Base-by-base conservation (phyloP, 2,797 vertebrate species). In the Hypotaenidia okinawae region DNA sequence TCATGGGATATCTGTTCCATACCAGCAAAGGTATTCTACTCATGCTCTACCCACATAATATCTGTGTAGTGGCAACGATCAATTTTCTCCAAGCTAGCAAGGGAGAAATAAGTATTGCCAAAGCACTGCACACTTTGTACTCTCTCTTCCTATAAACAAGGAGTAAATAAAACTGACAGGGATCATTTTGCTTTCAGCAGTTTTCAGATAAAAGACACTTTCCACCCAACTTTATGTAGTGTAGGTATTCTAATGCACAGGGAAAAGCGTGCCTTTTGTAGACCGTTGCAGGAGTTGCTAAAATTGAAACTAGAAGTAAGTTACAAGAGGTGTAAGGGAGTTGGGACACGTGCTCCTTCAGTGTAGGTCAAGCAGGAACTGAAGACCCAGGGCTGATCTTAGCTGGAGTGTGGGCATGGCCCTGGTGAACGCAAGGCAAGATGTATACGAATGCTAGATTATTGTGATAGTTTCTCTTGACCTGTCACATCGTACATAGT, bases 151-250 rank as follows among this genome's bases (percentile, higher is more conserved):
- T 67, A 41, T 72, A 87, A 95, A 59, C 30, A 25, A 1, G 5
- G 49, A 87, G 11, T 75, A 69, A 75, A 27, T 64, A 79, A 94
- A 91, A 28, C 35, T 59, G 59, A 68, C 67, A 52, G 45, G 23
- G 25, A 59, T 95, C 1, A 0, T 92, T 85, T 92, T 47, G 13
- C 75, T 95, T 73, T 52, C 59, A 83, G 39, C 49, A 32, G 43
- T 81, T 88, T 80, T 89, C 55, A 92, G 68, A 83, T 78, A 80
- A 83, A 94, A 89, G 37, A 5, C 27, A 30, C 35, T 80, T 95
- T 83, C 41, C 43, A 41, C 33, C 11, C 64, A 74, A 6, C 9
- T 6, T 95, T 80, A 30, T 28, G 5, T 6, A 43, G 32, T 21
- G 13, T 0, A 18, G 43, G 28, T 93, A 30, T 49, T 33, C 33